Evolutionary conservation across 92 coral and sea anemone species (phyloP), one percentile per base, ranked within the genome.

Genomic region (Palythoa grandiflora): DNA sequence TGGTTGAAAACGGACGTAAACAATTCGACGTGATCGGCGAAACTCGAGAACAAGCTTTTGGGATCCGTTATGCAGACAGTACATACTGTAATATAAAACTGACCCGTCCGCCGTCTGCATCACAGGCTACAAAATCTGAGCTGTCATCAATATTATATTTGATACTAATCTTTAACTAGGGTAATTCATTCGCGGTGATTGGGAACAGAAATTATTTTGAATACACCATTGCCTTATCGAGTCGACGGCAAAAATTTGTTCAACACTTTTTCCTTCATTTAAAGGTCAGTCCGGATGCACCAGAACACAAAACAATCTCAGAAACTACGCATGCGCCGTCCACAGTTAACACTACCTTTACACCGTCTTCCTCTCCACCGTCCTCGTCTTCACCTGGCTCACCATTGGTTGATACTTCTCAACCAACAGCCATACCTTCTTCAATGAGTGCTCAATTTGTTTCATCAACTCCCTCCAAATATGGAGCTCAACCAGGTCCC

Each of bases 401-500:
- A 21, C 75, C 61, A 6, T 12, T 68, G 47, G 14, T 81, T 35
- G 60, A 47, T 14, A 9, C 39, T 19, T 66, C 76, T n/a, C 76
- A 53, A 15, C 60, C 75, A 20, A 81, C 63, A 47, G 52, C 60
- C 61, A 20, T 66, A 14, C 76, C 13, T 63, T 20, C 86, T 0
- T 17, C 75, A 0, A 1, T 51, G 48, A 75, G 75, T 40, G n/a
- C 44, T 19, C 50, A 44, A 8, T 35, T 48, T 51, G 55, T 66
- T 13, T 65, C 86, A 13, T 81, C 86, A 68, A 81, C 86, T 7
- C 86, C 86, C 2, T 81, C 86, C 74, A 81, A 51, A 66, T 28
- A 39, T 63, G 75, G 86, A 11, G 55, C 20, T n/a, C 73, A 68
- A 40, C 61, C 59, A 66, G 86, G 75, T 28, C 61, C 86, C 38